phyloP scores from a whole-genome alignment of 2,888 invertebrate species.

The Melipona beecheii region DNA sequence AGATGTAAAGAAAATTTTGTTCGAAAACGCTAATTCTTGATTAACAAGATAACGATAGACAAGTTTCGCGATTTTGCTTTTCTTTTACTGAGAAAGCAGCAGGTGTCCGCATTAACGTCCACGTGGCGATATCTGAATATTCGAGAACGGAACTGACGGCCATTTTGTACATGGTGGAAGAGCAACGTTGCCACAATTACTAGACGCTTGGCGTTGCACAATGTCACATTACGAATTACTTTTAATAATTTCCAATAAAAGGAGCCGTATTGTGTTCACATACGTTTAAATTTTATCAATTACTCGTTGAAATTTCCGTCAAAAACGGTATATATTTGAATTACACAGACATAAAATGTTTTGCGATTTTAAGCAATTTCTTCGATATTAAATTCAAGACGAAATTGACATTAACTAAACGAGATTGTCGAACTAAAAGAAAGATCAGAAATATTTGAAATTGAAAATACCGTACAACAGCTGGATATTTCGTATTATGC shows the following conservation, averaged over 20 bases:
- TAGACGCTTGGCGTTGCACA: conserved; percentile 63
- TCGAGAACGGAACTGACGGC: conserved; percentile 78
- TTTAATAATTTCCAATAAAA: conserved; percentile 9
- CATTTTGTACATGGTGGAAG: conserved; percentile 79
- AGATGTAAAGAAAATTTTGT: neutral
- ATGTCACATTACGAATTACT: conserved; percentile 67
- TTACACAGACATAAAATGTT: no score
- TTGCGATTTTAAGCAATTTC: neutral
- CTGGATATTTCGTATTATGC: neutral
- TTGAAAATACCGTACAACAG: neutral
- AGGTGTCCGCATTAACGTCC: conserved; percentile 70
- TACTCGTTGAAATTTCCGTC: neutral
- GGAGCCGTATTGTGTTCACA: neutral
- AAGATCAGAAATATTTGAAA: neutral
- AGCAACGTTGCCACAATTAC: conserved; percentile 65
- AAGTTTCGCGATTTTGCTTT: neutral
- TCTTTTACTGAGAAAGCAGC: conserved; percentile 23
- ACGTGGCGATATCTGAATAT: conserved; percentile 80
- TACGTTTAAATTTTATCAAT: neutral
- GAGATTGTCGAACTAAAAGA: neutral
- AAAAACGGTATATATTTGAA: neutral
- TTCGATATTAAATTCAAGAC: neutral
- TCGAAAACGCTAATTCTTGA: neutral
- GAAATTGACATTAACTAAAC: neutral
- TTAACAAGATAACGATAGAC: neutral